Base-by-base conservation (phyloP, 2,797 vertebrate species). In the Margarornis squamiger region DNA sequence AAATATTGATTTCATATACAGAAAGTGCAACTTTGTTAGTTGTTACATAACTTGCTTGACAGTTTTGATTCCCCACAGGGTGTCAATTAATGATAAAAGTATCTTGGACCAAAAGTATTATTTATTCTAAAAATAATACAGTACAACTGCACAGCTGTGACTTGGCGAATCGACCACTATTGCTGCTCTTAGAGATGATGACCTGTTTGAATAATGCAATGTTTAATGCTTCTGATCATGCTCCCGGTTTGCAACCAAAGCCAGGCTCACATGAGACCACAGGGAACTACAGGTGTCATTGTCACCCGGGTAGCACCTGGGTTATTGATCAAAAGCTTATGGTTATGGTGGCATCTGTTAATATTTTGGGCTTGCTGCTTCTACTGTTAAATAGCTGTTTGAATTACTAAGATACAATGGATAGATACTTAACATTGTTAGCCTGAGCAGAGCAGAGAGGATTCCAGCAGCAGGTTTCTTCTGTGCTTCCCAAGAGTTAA, bases 1-100 rank as follows among this genome's bases (percentile, higher is more conserved):
- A 99, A 99, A 99, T 99, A 99, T 99, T 98, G 99, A 99, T 99
- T 99, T 99, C 99, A 99, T 99, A 99, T 99, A 99, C 98, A 99
- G 98, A 99, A 99, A 99, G 99, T 99, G 99, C 98, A 99, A 99
- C 98, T 96, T 97, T 98, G 98, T 99, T 98, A 98, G 98, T 98
- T 98, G 98, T 99, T 99, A 99, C 97, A 98, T 99, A 99, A 99
- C 98, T 99, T 98, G 97, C 96, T 97, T 86, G 80, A 98, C 96
- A 96, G 96, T 97, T 97, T 95, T 97, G 86, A 96, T 96, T 97
- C 92, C 95, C 94, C 92, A 96, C 95, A 95, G 90, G 78, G 70
- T 80, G 78, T 97, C 97, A 97, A 96, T 98, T 97, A 96, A 97
- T 97, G 96, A 96, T 95, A 95, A 87, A 97, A 97, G 82, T 94